A percentile compares a stretch with the other conserved stretches of the same genome.
These are phyloP conservation scores for Sciaenops ocellatus DNA, from an alignment of 2,797 vertebrate species.

Conservation along the genomic window DNA sequence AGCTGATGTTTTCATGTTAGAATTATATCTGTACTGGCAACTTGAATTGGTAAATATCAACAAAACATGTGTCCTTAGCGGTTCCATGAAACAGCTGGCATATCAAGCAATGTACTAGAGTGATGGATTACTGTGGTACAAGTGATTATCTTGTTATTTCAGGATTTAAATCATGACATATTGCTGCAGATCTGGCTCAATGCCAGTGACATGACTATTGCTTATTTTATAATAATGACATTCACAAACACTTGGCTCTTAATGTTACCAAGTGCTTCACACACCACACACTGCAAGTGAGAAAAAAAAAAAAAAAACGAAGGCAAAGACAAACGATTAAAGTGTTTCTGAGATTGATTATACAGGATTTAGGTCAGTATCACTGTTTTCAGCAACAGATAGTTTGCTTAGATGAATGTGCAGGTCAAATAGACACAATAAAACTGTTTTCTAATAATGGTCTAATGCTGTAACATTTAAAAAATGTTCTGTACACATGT, in stretches of 20 bases:
- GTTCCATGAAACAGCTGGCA: no score
- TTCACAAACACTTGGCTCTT: background rate
- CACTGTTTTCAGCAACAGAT: background rate
- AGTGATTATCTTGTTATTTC: background rate
- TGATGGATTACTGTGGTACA: background rate
- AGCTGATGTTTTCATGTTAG: no score
- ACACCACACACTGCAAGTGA: background rate
- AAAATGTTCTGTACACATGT: background rate
- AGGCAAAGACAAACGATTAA: background rate
- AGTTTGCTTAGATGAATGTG: background rate
- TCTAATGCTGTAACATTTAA: background rate
- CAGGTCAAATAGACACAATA: background rate
- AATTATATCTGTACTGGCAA: no score
- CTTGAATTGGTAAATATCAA: no score
- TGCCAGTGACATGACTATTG: background rate
- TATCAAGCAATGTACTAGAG: background rate
- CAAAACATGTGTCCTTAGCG: no score
- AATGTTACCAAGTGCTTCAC: background rate
- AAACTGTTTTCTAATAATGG: background rate
- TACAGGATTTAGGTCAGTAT: background rate
- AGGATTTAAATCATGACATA: background rate
- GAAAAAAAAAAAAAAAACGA: background rate
- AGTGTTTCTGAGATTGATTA: slow-evolving; percentile 2
- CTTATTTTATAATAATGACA: background rate
- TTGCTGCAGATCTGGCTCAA: background rate